Base-by-base conservation (phyloP, 2,888 invertebrate genomes). In the Drosophila heteroneura region DNA sequence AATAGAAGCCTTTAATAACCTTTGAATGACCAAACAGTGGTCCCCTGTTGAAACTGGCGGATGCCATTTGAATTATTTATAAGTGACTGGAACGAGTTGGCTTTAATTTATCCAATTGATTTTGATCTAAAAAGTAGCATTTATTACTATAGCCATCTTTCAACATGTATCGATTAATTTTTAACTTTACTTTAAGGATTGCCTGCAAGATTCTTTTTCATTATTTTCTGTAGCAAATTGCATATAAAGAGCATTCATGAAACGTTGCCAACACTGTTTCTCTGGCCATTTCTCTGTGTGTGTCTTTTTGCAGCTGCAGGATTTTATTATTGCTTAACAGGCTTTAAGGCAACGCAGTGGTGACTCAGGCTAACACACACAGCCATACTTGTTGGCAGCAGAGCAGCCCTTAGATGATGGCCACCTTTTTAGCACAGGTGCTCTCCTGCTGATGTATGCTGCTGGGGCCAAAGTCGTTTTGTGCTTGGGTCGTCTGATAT, bases 401-500 rank as follows among this genome's bases (percentile, higher is more conserved):
- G 70, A 35, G 49, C 68, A 54, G 52, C 52, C 63, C 7, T 39
- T 19, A 28, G 65, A 37, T 26, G 47, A 49, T 52, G 74, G 63
- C 53, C 70, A 52, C 59, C 74, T 47, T 69, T 73, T 76, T 70
- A 83, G 83, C 85, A 77, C 87, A 87, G 87, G 90, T 87, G 89
- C 63, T 44, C 69, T 14, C 14, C 37, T 28, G 52, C 72, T 88
- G 86, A 88, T 88, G 83, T 85, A 85, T 84, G 26, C 19, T 69
- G 56, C 32, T 72, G 71, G 76, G 79, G 70, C 82, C 86, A 87
- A 87, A 84, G 89, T 89, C 87, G 82, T 88, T 88, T 83, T 69
- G 66, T 69, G 87, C 81, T 76, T 79, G 82, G 82, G 81, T 80
- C 77, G 68, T 64, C 84, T 90, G 79, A 88, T 90, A 89, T 90